phyloP scores from a whole-genome alignment of 2,888 invertebrate genomes.

The Mechanitis mazaeus region DNA sequence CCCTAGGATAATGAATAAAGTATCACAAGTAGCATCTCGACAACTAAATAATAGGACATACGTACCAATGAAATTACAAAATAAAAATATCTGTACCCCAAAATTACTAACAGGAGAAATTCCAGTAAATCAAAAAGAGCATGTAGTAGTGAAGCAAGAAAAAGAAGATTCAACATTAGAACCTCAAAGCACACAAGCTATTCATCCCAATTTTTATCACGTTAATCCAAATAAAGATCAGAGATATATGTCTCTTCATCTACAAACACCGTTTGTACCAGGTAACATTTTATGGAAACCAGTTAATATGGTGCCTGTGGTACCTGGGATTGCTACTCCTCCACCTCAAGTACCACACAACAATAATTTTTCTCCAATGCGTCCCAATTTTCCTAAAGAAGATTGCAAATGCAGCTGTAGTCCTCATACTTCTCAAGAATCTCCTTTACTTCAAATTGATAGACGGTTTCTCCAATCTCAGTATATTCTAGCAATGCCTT shows the following conservation, averaged over 20 bases:
- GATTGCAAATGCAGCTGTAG: slow-evolving; percentile 52
- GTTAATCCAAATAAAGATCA: slow-evolving; percentile 16
- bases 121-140: neutral
- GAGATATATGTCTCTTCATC: slow-evolving; percentile 29
- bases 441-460: slow-evolving; percentile 26
- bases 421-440: slow-evolving; percentile 11
- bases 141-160: slow-evolving; percentile 23
- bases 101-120: neutral
- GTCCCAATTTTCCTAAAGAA: slow-evolving; percentile 24
- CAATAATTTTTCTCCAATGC: slow-evolving; percentile 15
- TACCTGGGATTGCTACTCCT: slow-evolving; percentile 30
- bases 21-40: no score
- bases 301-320: slow-evolving; percentile 34
- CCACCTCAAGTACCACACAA: slow-evolving; percentile 22
- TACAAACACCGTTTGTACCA: slow-evolving; percentile 35
- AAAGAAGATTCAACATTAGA: slow-evolving; percentile 37
- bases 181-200: slow-evolving; percentile 7
- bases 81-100: neutral
- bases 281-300: slow-evolving; percentile 52
- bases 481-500: slow-evolving; percentile 46
- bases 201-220: slow-evolving; percentile 10
- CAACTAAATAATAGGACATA: neutral
- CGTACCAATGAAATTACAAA: neutral
- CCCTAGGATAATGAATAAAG: no score
- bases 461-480: slow-evolving; percentile 34